Evolutionary conservation across 1,140 invertebrate species (phyloP).

Genomic region (Psilanteris sp.): DNA sequence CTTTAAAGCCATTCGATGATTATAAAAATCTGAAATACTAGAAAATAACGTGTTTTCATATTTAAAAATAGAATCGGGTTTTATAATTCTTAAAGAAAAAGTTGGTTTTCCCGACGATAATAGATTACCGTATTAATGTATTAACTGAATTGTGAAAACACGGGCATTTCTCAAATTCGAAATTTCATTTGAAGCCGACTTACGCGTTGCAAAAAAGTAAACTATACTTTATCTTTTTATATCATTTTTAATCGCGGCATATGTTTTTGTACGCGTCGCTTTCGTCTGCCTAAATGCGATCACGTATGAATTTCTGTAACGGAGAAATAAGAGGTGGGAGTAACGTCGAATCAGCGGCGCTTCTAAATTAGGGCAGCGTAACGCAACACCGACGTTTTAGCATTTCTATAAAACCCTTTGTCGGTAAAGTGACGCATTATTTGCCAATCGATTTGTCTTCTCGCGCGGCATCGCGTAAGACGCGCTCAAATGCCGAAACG

Average conservation of each 20-base stretch:
- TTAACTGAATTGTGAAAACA: no score
- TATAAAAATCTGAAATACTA: no score
- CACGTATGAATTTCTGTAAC: slow-evolving; percentile 72
- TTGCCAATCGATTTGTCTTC: slow-evolving; percentile 13
- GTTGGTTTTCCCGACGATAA: no score
- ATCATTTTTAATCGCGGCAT: slow-evolving; percentile 17
- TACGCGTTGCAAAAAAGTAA: no score
- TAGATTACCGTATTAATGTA: no score
- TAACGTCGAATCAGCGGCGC: slow-evolving; percentile 68
- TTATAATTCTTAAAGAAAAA: no score
- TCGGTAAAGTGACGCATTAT: slow-evolving; percentile 12
- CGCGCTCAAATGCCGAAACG: not conserved
- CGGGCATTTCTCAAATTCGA: no score
- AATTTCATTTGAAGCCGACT: no score
- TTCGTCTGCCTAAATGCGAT: slow-evolving; percentile 55
- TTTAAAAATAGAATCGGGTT: no score
- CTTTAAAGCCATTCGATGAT: no score
- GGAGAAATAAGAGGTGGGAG: slow-evolving; percentile 63
- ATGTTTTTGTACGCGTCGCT: slow-evolving; percentile 22
- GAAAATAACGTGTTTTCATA: no score
- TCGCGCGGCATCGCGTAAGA: not conserved
- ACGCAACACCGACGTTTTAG: slow-evolving; percentile 77
- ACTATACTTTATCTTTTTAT: slow-evolving; percentile 19
- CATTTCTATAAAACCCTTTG: slow-evolving; percentile 62
- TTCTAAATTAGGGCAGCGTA: slow-evolving; percentile 80